Evolutionary conservation across 2,113 vertebrate genomes (phyloP), one percentile per base, ranked within the genome.

Genomic region (Burhinus bistriatus): DNA sequence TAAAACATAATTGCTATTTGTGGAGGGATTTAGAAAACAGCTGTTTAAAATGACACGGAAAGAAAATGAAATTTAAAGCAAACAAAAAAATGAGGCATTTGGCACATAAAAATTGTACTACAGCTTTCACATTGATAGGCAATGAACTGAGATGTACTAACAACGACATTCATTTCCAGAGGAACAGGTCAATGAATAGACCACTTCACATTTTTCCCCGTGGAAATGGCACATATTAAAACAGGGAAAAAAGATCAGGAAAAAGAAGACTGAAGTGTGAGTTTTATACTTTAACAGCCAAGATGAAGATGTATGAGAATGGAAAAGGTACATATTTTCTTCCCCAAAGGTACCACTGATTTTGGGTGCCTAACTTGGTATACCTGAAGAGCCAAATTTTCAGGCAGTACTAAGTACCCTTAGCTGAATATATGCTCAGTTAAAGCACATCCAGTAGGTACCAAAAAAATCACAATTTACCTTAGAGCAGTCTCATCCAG

Each of bases 81-180:
- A 97, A 93, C 73, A 95, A 85, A 97, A 95, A 85, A 97, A 76
- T 36, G 69, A 95, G 80, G 83, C 69, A 83, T 69, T 91, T 96
- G 92, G 91, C 91, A 96, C 77, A 89, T 42, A 83, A 90, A 93
- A 95, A 64, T 5, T 34, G 65, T n/a, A 72, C 65, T 71, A n/a
- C 71, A 90, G 88, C 91, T 90, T 92, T 75, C 80, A 52, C 64
- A 45, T 3, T 68, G 86, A 69, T 21, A 72, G 59, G 86, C 65
- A 91, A 58, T 61, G 76, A 91, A 78, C 40, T 83, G 83, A 52
- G 57, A 61, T 59, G 44, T 29, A 55, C 42, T 71, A 83, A 66
- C 51, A 34, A 68, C 12, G 30, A 17, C 45, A 52, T 38, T 86
- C 51, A 87, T 47, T 82, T 81, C 59, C 64, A 78, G 22, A 70